Base-by-base conservation (phyloP, 2,888 invertebrate genomes). In the Melikaiella ostensackeni region DNA sequence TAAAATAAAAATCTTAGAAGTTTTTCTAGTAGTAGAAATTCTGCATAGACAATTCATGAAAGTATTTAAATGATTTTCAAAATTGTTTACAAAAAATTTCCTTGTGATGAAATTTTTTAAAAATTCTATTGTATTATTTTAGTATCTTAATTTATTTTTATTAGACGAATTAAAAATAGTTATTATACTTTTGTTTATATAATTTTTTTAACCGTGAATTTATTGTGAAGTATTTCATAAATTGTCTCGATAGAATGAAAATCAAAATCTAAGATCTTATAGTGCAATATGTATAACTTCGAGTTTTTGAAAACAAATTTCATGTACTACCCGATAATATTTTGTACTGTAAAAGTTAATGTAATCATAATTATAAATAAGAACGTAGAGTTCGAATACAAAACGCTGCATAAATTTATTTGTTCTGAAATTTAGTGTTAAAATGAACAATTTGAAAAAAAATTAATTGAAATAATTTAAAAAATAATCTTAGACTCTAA, bases 181-280 rank as follows among this genome's bases (percentile, higher is more conserved):
- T 19, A n/a, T n/a, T n/a, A n/a, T n/a, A n/a, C n/a, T n/a, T n/a
- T n/a, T n/a, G n/a, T n/a, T n/a, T n/a, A n/a, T n/a, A n/a, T n/a
- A n/a, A n/a, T n/a, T n/a, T n/a, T n/a, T n/a, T n/a, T n/a, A n/a
- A n/a, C n/a, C n/a, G n/a, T n/a, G n/a, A n/a, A n/a, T n/a, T n/a
- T n/a, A 7, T 55, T 55, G 6, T 55, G 21, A 11, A 55, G 16
- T 42, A 8, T 66, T 66, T 46, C 50, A 81, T 78, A 81, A 85
- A 86, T 83, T 85, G 85, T 87, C 85, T 86, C 83, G 83, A 81
- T 81, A 85, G 86, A 87, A 87, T 85, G 86, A 87, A 81, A 84
- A 86, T 87, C 86, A 87, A 87, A 88, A 88, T 84, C 83, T 55
- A 75, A 82, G 82, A 76, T 77, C 64, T 81, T 61, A 82, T 77